Percentiles rank a stretch among this genome's conserved stretches.
Evolutionary conservation across 2,888 invertebrate species (phyloP).

Genomic region (Microctonus aethiopoides): DNA sequence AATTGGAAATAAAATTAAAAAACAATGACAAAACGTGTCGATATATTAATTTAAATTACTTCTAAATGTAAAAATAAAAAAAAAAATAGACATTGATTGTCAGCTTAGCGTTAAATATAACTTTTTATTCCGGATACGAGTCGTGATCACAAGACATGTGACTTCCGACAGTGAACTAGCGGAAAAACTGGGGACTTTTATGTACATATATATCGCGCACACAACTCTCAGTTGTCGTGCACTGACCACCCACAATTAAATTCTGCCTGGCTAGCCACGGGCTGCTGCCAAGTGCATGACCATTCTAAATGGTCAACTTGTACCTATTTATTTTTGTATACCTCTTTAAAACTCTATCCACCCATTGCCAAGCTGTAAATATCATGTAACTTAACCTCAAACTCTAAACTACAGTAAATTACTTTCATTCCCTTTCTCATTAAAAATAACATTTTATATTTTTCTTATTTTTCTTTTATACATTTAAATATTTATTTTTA

Average conservation of each 20-base stretch:
- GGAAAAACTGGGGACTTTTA: constrained; percentile 59
- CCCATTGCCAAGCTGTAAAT: constrained; percentile 2
- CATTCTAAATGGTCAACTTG: background rate
- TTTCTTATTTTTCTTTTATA: background rate
- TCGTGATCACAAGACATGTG: constrained; percentile 15
- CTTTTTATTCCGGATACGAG: background rate
- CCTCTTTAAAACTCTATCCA: background rate
- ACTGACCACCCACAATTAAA: constrained; percentile 57
- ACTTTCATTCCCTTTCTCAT: background rate
- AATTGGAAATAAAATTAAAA: too few relatives aligned
- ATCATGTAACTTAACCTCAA: background rate
- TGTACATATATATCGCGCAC: constrained; percentile 46
- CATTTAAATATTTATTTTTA: too few relatives aligned
- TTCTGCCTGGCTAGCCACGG: constrained; percentile 33
- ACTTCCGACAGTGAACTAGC: constrained; percentile 36
- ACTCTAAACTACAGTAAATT: background rate
- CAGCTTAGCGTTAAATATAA: background rate
- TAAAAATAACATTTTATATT: background rate
- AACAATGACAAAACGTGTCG: too few relatives aligned
- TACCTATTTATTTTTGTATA: constrained; percentile 12
- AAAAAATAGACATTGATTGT: background rate
- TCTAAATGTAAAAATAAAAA: background rate
- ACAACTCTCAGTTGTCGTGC: constrained; percentile 20
- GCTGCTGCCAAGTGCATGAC: constrained; percentile 20
- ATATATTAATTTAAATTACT: too few relatives aligned